phyloP scores from a whole-genome alignment of 1,140 invertebrate genomes.

The Dryas iulia region DNA sequence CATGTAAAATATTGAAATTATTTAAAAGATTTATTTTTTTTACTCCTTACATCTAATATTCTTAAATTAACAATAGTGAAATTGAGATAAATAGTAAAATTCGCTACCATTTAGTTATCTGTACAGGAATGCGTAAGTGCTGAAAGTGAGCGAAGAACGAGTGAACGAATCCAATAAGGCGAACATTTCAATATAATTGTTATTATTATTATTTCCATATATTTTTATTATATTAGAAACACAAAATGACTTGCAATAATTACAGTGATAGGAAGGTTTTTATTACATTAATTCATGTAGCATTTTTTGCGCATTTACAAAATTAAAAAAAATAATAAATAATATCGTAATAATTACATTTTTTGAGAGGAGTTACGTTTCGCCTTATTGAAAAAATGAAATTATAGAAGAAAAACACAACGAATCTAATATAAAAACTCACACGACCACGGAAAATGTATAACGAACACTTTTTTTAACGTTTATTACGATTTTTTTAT shows the following conservation, averaged over 20 bases:
- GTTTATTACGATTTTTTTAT: not conserved
- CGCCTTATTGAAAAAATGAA: not conserved
- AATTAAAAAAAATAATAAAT: not conserved
- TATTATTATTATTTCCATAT: too few relatives aligned
- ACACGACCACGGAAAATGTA: not conserved
- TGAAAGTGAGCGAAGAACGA: conserved; percentile 12
- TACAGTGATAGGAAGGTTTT: not conserved
- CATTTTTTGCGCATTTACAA: not conserved
- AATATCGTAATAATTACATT: not conserved
- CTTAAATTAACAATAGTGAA: conserved; percentile 60
- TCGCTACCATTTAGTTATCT: conserved; percentile 46
- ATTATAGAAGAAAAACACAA: not conserved
- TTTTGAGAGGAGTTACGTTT: too few relatives aligned
- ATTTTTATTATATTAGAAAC: too few relatives aligned
- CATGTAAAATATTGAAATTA: conserved; percentile 11
- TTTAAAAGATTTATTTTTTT: not conserved
- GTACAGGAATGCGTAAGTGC: conserved; percentile 62
- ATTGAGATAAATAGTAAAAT: conserved; percentile 63
- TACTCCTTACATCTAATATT: conserved; percentile 41
- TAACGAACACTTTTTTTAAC: not conserved
- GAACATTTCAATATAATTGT: not conserved
- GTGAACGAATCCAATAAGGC: conserved; percentile 5
- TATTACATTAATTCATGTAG: not conserved
- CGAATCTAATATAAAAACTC: not conserved
- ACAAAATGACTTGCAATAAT: not conserved